Base-by-base conservation (phyloP, 2,113 vertebrate species). In the Xyliphius kryptos region DNA sequence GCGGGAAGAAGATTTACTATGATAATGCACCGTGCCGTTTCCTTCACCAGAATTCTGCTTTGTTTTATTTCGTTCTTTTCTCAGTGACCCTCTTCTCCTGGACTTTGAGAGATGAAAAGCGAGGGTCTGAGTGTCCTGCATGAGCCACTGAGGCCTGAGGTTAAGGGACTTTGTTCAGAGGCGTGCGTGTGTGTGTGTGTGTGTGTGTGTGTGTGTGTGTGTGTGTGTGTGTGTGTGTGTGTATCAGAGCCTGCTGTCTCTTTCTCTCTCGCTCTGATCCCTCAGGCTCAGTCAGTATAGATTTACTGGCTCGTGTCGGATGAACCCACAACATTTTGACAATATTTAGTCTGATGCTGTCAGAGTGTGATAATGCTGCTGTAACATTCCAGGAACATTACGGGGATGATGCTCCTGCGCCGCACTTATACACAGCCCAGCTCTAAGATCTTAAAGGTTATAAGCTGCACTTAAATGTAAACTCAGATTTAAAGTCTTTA, bases 311-410 rank as follows among this genome's bases (percentile, higher is more conserved):
- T 9, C 50, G 69, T 60, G 55, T 61, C 65, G 74, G 76, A 77
- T 71, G 76, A 74, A 68, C 75, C 78, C 63, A 74, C 73, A 71
- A 76, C 68, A 19, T 56, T 71, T 63, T 51, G 47, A 69, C 75
- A 62, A 56, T 76, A 79, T 72, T 80, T 74, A 79, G 76, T 68
- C 65, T 71, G 77, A 82, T 78, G 75, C 79, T 79, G 80, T 74
- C 75, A 61, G 47, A 53, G 67, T 62, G 74, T 20, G 70, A 80
- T 77, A 79, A 73, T 66, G 57, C 70, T 71, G 72, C 47, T 16
- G 44, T 66, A 70, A 66, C 56, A 26, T 46, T 60, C 26, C 19
- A 61, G 60, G 43, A 36, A 70, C 26, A 9, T 59, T 56, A 66
- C 70, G 69, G 71, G 66, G 61, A 72, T 68, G 19, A 64, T 66